Evolutionary conservation across 2,113 vertebrate species (phyloP).

Genomic region (Anser brachyrhynchus): DNA sequence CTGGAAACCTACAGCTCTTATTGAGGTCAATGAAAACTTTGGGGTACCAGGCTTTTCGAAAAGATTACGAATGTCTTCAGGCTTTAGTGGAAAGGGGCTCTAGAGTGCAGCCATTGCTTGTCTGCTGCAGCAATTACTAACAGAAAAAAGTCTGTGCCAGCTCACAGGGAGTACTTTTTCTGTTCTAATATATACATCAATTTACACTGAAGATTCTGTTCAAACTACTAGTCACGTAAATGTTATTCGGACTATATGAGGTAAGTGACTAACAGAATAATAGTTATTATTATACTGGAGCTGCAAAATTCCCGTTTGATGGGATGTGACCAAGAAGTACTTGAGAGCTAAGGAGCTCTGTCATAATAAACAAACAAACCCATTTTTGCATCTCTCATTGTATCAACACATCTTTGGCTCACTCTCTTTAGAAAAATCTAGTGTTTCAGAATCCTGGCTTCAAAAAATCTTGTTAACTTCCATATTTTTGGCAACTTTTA

Average conservation of each 20-base stretch:
- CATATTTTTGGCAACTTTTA: not conserved
- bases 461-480: not conserved
- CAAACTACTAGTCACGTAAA: not conserved
- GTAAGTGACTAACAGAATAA: not conserved
- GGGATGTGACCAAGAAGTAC: fast-evolving
- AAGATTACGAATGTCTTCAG: not conserved
- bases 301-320: not conserved
- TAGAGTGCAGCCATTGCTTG: not conserved
- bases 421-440: not conserved
- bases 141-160: not conserved
- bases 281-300: not conserved
- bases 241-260: not conserved
- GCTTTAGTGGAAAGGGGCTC: not conserved
- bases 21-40: not conserved
- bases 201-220: not conserved
- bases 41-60: not conserved
- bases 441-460: not conserved
- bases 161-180: not conserved
- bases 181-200: not conserved
- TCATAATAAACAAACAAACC: not conserved
- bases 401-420: not conserved
- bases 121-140: not conserved
- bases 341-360: not conserved
- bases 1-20: not conserved
- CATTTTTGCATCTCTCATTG: not conserved